A percentile compares a stretch with the other conserved stretches of the same genome.
These are phyloP conservation scores for Helicolenus hilgendorfi DNA, from an alignment of 2,797 vertebrate genomes.

Conservation along the genomic window DNA sequence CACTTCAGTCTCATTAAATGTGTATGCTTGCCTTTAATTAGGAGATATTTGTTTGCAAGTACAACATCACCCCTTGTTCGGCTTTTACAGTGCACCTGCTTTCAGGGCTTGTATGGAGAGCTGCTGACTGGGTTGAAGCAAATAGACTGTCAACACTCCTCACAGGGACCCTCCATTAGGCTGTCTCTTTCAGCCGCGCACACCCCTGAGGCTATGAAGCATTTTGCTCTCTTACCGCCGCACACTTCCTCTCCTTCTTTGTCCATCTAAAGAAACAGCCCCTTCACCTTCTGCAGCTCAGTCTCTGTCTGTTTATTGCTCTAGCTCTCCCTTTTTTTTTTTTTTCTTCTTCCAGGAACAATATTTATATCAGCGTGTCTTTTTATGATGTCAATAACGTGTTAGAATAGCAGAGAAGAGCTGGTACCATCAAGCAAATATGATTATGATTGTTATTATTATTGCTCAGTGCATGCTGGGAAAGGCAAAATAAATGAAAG, in stretches of 20 bases:
- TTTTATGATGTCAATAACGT: slow-evolving; percentile 20
- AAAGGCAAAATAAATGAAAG: slow-evolving; percentile 12
- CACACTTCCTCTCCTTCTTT: slow-evolving; percentile 62
- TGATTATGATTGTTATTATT: slow-evolving; percentile 11
- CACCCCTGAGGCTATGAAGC: slow-evolving; percentile 73
- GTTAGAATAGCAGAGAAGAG: background rate
- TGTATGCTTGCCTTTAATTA: slow-evolving; percentile 85
- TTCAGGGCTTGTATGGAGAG: slow-evolving; percentile 64
- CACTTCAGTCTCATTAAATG: slow-evolving; percentile 82
- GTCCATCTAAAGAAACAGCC: slow-evolving; percentile 64
- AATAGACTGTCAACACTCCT: slow-evolving; percentile 80
- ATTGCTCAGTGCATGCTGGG: background rate
- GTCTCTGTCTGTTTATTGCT: slow-evolving; percentile 51
- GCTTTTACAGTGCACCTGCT: slow-evolving; percentile 79
- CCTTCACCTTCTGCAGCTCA: slow-evolving; percentile 48
- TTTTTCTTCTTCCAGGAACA: slow-evolving; percentile 6
- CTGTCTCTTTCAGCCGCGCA: slow-evolving; percentile 78
- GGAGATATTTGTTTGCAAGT: slow-evolving; percentile 71
- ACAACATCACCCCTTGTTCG: slow-evolving; percentile 56
- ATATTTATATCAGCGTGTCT: slow-evolving; percentile 13
- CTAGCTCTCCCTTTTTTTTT: background rate
- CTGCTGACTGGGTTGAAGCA: slow-evolving; percentile 83
- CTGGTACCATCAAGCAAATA: slow-evolving; percentile 11
- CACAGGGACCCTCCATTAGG: slow-evolving; percentile 84
- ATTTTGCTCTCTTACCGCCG: slow-evolving; percentile 70